These are phyloP conservation scores for Trichomalopsis sarcophagae DNA, from an alignment of 1,140 invertebrate species.

Conservation along the genomic window DNA sequence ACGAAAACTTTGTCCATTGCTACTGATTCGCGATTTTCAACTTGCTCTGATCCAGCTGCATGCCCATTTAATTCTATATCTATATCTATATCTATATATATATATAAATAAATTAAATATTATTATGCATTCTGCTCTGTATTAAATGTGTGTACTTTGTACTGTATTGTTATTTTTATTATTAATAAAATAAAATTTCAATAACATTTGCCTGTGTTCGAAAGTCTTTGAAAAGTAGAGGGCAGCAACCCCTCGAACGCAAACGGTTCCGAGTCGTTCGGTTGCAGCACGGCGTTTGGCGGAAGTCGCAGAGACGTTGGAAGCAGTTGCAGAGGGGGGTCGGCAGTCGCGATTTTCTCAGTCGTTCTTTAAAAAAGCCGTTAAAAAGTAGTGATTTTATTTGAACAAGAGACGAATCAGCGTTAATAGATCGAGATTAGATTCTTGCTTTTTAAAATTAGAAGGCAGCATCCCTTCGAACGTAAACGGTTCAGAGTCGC, in stretches of 20 bases:
- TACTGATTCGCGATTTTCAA: slow-evolving; percentile 10
- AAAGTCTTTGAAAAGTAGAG: slow-evolving; percentile 19
- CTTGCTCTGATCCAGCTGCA: slow-evolving; percentile 12
- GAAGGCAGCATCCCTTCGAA: too few species aligned
- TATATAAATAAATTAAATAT: background rate
- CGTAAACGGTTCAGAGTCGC: too few species aligned
- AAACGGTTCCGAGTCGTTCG: slow-evolving; percentile 62
- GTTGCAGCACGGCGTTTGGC: slow-evolving; percentile 62
- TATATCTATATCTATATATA: slow-evolving; percentile 29
- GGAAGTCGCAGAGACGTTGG: slow-evolving; percentile 51
- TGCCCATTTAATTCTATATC: slow-evolving; percentile 32
- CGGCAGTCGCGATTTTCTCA: background rate
- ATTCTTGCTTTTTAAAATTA: too few species aligned
- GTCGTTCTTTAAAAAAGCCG: slow-evolving; percentile 7
- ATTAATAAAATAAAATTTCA: slow-evolving; percentile 28
- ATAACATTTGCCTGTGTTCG: background rate
- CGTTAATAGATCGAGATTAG: too few species aligned
- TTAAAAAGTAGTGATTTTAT: background rate
- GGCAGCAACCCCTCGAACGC: slow-evolving; percentile 57
- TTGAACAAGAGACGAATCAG: too few species aligned
- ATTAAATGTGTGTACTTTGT: slow-evolving; percentile 33
- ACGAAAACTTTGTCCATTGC: slow-evolving; percentile 18
- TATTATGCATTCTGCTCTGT: slow-evolving; percentile 26
- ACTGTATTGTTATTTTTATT: slow-evolving; percentile 33
- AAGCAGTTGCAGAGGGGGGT: background rate